A percentile compares a stretch with the other conserved stretches of the same genome.
Conservation (phyloP, 2,797 vertebrate genomes). For the Leuciscus waleckii region DNA sequence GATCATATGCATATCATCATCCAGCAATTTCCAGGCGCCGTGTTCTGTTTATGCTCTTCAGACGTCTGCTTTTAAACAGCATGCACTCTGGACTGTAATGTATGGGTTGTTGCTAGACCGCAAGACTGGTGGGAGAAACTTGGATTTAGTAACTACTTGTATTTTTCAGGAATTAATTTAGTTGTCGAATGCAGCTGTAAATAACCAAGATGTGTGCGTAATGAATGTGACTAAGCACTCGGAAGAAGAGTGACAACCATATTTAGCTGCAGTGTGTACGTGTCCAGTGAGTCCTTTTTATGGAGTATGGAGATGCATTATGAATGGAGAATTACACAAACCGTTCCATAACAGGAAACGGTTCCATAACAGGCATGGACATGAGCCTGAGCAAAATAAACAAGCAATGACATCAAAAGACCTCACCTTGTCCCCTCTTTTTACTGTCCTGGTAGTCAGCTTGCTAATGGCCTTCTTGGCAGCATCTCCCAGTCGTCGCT, state of each 20-base stretch:
- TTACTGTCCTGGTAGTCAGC: constrained; percentile 93
- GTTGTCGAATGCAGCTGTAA: neutral
- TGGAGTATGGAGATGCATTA: constrained; percentile 25
- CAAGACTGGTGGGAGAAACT: neutral
- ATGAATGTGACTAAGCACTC: neutral
- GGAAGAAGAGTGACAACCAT: constrained; percentile 2
- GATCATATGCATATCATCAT: neutral
- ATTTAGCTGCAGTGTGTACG: constrained; percentile 23
- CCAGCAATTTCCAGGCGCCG: neutral
- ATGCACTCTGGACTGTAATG: neutral
- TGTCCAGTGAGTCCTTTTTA: neutral
- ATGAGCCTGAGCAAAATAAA: constrained; percentile 33
- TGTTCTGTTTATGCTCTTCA: neutral
- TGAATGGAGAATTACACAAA: constrained; percentile 33
- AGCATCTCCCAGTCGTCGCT: constrained; percentile 96
- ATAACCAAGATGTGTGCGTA: neutral
- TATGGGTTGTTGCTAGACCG: neutral
- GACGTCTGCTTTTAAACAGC: constrained; percentile 23
- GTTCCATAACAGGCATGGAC: neutral
- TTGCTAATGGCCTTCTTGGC: constrained; percentile 97
- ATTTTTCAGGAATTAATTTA: neutral
- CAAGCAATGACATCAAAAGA: constrained; percentile 35
- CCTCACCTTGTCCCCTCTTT: constrained; percentile 97
- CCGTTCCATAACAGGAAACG: constrained; percentile 6
- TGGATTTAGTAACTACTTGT: neutral